These are phyloP conservation scores for Macroteleia sp. DNA, from an alignment of 2,888 invertebrate genomes.

Conservation along the genomic window DNA sequence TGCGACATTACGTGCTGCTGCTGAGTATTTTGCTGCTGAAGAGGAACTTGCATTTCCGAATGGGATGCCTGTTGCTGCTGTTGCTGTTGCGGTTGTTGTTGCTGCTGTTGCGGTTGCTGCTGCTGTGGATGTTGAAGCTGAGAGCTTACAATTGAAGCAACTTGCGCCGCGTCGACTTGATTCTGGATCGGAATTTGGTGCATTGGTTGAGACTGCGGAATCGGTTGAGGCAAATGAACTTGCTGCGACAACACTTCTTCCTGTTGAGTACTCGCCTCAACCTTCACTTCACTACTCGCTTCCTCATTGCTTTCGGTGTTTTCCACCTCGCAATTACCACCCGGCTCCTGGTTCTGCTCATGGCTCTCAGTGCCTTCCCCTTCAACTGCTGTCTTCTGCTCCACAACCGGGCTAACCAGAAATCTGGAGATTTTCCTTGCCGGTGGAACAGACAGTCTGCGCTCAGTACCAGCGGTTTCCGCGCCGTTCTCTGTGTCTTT, in stretches of 20 bases:
- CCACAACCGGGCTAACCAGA: constrained; percentile 91
- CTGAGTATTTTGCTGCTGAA: constrained; percentile 4
- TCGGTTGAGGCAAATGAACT: too few species aligned
- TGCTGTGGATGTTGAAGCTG: background rate
- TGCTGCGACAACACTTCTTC: too few species aligned
- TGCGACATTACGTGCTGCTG: constrained; percentile 3
- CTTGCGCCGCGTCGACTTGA: too few species aligned
- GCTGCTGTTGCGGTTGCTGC: too few species aligned
- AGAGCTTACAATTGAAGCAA: too few species aligned
- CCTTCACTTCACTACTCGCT: too few species aligned
- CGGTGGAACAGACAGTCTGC: constrained; percentile 80
- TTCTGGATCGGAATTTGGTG: too few species aligned
- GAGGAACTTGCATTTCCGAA: background rate
- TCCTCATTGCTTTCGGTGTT: background rate
- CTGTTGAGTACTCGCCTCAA: too few species aligned
- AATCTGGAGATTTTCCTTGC: constrained; percentile 91
- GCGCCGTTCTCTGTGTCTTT: constrained; percentile 24
- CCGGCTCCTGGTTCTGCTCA: too few species aligned
- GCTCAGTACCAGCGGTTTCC: constrained; percentile 46
- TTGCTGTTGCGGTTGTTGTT: too few species aligned
- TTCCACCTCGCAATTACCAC: too few species aligned
- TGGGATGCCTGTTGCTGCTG: background rate
- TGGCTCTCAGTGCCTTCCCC: constrained; percentile 9
- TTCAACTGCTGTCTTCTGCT: constrained; percentile 81
- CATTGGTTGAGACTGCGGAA: too few species aligned